Evolutionary conservation across 2,888 invertebrate genomes (phyloP).

Genomic region (Dyspetes luteomarginatus): DNA sequence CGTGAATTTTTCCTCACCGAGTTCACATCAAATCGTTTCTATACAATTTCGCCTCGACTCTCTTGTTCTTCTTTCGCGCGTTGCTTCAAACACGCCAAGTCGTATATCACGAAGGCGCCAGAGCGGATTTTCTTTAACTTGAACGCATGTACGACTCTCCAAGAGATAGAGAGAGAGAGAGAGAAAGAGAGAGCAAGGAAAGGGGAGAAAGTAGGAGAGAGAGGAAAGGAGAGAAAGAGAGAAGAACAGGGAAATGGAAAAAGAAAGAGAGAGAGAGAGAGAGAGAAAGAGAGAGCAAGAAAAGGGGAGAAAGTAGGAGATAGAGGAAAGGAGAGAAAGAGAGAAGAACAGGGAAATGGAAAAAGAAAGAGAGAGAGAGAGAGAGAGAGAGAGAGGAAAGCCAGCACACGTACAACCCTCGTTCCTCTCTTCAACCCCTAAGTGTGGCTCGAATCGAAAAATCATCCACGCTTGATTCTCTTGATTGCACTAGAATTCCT

Average conservation of each 20-base stretch:
- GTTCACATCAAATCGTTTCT: slow-evolving; percentile 4
- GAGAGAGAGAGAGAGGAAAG: not conserved
- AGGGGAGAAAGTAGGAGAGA: no score
- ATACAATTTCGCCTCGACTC: slow-evolving; percentile 7
- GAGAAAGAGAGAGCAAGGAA: not conserved
- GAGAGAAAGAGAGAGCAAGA: not conserved
- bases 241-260: no score
- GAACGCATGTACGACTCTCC: slow-evolving; percentile 56
- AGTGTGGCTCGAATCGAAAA: slow-evolving; percentile 40
- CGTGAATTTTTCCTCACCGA: not conserved
- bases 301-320: no score
- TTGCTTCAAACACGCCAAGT: slow-evolving; percentile 5
- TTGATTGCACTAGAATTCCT: slow-evolving; percentile 29
- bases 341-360: no score
- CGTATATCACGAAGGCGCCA: slow-evolving; percentile 48
- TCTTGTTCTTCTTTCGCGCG: slow-evolving; percentile 10
- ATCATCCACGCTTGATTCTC: slow-evolving; percentile 49
- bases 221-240: no score
- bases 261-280: no score
- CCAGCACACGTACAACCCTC: not conserved
- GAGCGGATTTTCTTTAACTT: slow-evolving; percentile 51
- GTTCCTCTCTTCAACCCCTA: not conserved
- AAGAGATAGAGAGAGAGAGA: no score
- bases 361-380: not conserved
- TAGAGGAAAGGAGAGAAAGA: no score